Conservation (phyloP, 2,888 invertebrate species). For the Acrobasis repandana region DNA sequence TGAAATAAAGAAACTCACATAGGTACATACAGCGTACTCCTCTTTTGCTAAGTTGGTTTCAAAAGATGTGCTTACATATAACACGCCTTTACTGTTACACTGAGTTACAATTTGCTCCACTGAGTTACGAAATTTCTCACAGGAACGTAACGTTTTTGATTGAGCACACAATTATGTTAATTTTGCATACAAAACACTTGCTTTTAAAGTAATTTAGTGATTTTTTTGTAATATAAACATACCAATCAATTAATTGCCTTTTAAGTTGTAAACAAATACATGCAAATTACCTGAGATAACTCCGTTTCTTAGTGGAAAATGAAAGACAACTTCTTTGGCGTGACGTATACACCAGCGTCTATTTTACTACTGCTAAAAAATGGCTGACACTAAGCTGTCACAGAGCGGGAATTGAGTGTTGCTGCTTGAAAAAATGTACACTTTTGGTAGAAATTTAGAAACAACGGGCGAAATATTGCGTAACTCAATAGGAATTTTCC, state of each 20-base stretch:
- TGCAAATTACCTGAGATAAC: neutral
- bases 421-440: neutral
- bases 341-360: too few species aligned
- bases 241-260: neutral
- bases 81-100: neutral
- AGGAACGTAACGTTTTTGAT: neutral
- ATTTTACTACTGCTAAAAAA: too few species aligned
- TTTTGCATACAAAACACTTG: neutral
- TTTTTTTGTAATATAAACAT: neutral
- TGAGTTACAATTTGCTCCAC: neutral
- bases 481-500: neutral
- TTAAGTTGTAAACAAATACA: neutral
- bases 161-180: neutral
- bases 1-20: too few species aligned
- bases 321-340: too few species aligned
- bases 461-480: neutral
- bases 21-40: neutral
- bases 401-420: neutral
- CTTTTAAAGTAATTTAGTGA: neutral
- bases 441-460: neutral
- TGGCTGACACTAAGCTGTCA: neutral
- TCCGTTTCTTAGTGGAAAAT: too few species aligned
- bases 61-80: neutral
- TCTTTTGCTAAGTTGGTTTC: neutral
- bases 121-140: neutral